phyloP scores from a whole-genome alignment of 2,888 invertebrate genomes.

The Tiphia femorata region DNA sequence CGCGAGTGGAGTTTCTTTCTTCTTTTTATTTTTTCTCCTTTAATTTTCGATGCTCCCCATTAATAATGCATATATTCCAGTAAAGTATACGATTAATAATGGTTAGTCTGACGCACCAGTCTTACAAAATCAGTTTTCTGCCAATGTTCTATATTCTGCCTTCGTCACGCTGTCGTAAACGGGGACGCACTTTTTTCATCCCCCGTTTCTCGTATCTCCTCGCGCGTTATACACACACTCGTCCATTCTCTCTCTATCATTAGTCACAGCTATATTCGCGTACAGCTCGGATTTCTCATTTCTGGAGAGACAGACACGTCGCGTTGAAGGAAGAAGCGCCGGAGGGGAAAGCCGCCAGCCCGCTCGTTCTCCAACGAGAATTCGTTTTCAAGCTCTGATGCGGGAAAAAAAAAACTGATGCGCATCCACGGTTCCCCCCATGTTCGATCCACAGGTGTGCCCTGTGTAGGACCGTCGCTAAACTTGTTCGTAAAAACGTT shows the following conservation, averaged over 20 bases:
- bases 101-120: conserved; percentile 48
- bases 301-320: no score
- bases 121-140: conserved; percentile 46
- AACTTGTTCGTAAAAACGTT: no score
- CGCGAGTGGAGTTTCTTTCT: neutral
- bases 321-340: no score
- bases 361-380: no score
- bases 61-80: conserved; percentile 55
- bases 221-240: conserved; percentile 10
- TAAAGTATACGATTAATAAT: conserved; percentile 47
- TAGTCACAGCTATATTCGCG: conserved; percentile 2
- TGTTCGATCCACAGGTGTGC: no score
- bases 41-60: conserved; percentile 54
- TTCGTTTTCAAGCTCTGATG: no score
- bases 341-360: no score
- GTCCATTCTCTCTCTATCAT: neutral
- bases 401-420: no score
- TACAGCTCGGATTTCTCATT: no score
- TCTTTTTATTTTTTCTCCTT: conserved; percentile 13
- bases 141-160: neutral
- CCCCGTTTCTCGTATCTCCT: conserved; percentile 6
- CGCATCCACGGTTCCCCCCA: no score
- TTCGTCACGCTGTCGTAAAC: no score
- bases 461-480: no score
- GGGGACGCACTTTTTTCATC: neutral